phyloP scores from a whole-genome alignment of 1,140 invertebrate species.

The Ceratina japonica region DNA sequence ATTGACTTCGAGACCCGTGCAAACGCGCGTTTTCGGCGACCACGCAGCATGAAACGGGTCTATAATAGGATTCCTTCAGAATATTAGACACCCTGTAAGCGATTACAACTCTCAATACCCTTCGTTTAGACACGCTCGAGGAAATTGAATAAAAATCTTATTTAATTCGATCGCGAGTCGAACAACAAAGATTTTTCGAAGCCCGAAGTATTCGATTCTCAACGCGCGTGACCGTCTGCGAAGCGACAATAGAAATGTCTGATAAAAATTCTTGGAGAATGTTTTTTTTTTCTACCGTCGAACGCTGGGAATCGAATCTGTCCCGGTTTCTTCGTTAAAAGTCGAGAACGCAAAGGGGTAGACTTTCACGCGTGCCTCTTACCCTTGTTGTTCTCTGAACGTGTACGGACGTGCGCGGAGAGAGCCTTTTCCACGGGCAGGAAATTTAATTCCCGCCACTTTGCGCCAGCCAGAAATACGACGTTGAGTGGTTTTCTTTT shows the following conservation, averaged over 20 bases:
- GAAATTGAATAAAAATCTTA: too few relatives aligned
- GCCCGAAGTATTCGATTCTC: too few relatives aligned
- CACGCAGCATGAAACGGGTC: conserved; percentile 13
- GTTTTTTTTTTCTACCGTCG: conserved; percentile 2
- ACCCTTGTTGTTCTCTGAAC: conserved; percentile 36
- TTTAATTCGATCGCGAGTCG: too few relatives aligned
- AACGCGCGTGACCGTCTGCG: too few relatives aligned
- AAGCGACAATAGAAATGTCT: not conserved
- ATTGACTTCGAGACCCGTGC: conserved; percentile 35
- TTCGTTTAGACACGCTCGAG: too few relatives aligned
- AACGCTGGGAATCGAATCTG: conserved; percentile 23
- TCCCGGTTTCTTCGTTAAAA: conserved; percentile 33
- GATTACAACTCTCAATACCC: not conserved
- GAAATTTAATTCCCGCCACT: conserved; percentile 54
- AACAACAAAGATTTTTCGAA: too few relatives aligned
- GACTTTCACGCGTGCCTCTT: conserved; percentile 18
- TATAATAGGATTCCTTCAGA: conserved; percentile 36
- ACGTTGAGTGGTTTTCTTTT: conserved; percentile 49
- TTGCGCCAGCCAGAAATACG: conserved; percentile 47
- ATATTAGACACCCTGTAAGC: conserved; percentile 29
- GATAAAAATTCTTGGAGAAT: conserved; percentile 14
- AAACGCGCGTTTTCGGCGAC: conserved; percentile 47
- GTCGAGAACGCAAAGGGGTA: not conserved
- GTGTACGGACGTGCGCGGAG: conserved; percentile 12
- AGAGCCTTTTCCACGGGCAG: conserved; percentile 28